Conservation (phyloP, 2,888 invertebrate genomes). For the Apotomis betuletana region DNA sequence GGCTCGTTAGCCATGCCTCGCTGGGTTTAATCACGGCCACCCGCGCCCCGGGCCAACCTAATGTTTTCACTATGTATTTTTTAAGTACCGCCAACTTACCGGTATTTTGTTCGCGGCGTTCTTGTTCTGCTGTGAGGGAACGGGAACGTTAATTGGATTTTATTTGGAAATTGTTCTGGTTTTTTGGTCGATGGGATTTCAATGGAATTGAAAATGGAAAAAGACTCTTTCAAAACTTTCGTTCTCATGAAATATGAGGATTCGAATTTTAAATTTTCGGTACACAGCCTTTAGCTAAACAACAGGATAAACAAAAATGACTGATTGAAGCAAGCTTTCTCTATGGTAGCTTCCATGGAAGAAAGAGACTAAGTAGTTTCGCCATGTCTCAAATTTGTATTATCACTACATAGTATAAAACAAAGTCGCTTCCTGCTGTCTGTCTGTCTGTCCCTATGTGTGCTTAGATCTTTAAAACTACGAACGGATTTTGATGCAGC, state of each 20-base stretch:
- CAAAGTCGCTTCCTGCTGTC: too few relatives aligned
- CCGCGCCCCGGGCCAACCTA: constrained; percentile 67
- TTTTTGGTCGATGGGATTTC: constrained; percentile 40
- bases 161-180: constrained; percentile 43
- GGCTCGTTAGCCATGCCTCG: constrained; percentile 80
- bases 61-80: constrained; percentile 82
- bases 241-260: constrained; percentile 19
- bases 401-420: too few relatives aligned
- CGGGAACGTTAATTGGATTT: constrained; percentile 55
- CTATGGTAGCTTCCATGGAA: too few relatives aligned
- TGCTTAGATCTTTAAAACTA: too few relatives aligned
- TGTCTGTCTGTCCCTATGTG: too few relatives aligned
- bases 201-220: constrained; percentile 40
- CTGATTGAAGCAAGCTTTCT: too few relatives aligned
- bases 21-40: constrained; percentile 77
- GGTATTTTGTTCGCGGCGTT: constrained; percentile 44
- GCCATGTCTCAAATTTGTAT: too few relatives aligned
- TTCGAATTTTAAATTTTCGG: constrained; percentile 2
- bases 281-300: neutral
- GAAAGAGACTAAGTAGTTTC: too few relatives aligned
- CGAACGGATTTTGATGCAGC: too few relatives aligned
- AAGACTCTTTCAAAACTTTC: constrained; percentile 12
- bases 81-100: constrained; percentile 66
- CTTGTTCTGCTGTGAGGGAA: constrained; percentile 52
- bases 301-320: neutral